Evolutionary conservation across 1,140 invertebrate genomes (phyloP).

Genomic region (Batillaria attramentaria): DNA sequence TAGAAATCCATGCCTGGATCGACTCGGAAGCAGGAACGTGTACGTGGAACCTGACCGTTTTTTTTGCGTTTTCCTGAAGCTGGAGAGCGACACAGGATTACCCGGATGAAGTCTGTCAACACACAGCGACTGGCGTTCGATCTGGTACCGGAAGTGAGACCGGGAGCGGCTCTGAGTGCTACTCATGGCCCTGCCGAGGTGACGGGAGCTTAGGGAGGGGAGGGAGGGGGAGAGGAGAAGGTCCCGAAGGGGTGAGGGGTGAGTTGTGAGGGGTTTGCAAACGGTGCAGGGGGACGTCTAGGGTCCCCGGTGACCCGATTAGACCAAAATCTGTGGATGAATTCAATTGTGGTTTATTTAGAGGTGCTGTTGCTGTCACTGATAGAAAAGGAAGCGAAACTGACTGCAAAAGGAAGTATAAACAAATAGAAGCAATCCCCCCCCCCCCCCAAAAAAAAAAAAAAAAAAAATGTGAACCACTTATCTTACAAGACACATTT

Average conservation of each 20-base stretch:
- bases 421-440: too few species aligned
- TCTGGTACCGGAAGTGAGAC: slow-evolving; percentile 7
- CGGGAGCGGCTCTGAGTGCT: not conserved
- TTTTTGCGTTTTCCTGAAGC: slow-evolving; percentile 9
- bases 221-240: not conserved
- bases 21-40: not conserved
- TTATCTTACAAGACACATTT: too few species aligned
- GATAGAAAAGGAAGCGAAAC: too few species aligned
- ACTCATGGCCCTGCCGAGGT: not conserved
- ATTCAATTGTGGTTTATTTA: too few species aligned
- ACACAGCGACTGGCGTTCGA: slow-evolving; percentile 3
- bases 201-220: not conserved
- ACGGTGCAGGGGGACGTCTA: not conserved
- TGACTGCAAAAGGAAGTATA: too few species aligned
- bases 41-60: slow-evolving; percentile 9
- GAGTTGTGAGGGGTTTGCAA: not conserved
- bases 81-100: slow-evolving; percentile 7
- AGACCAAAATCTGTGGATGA: too few species aligned
- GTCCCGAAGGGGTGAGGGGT: not conserved
- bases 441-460: too few species aligned
- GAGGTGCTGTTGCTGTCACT: too few species aligned
- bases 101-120: slow-evolving; percentile 18
- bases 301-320: too few species aligned
- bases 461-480: too few species aligned
- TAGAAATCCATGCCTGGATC: not conserved